Conservation (phyloP, 1,140 invertebrate species). For the Cydia amplana region DNA sequence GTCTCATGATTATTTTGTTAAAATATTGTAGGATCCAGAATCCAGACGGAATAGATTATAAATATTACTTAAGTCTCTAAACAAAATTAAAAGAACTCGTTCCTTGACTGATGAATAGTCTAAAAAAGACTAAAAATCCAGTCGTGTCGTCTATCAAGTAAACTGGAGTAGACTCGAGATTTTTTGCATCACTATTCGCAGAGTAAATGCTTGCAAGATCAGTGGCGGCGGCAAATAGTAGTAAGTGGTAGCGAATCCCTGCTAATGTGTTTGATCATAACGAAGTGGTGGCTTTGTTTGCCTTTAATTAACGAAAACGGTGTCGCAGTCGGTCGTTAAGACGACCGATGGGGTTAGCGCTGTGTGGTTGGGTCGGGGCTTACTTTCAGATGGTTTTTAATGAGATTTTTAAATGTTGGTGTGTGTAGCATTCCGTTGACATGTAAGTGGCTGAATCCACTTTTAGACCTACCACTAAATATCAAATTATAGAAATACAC, state of each 20-base stretch:
- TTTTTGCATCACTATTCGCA: not conserved
- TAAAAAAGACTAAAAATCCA: no score
- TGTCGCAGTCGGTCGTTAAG: constrained; percentile 46
- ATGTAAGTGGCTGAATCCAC: not conserved
- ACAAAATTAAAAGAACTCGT: no score
- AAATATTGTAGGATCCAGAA: no score
- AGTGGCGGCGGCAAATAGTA: constrained; percentile 21
- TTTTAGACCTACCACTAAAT: not conserved
- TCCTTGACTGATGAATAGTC: no score
- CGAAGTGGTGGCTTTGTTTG: constrained; percentile 50
- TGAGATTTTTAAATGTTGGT: not conserved
- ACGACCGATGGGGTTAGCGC: constrained; percentile 42
- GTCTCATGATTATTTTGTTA: no score
- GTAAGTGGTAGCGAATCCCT: constrained; percentile 41
- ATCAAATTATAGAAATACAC: not conserved
- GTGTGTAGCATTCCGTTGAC: not conserved
- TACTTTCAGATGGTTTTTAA: not conserved
- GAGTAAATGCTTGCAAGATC: constrained; percentile 26
- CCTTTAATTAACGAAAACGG: constrained; percentile 52
- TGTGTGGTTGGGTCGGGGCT: not conserved
- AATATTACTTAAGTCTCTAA: no score
- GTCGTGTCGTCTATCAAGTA: no score
- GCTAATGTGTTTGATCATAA: constrained; percentile 54
- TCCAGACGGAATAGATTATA: no score
- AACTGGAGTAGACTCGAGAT: no score